Conservation (phyloP, 2,113 vertebrate species). For the Tragulus kanchil region DNA sequence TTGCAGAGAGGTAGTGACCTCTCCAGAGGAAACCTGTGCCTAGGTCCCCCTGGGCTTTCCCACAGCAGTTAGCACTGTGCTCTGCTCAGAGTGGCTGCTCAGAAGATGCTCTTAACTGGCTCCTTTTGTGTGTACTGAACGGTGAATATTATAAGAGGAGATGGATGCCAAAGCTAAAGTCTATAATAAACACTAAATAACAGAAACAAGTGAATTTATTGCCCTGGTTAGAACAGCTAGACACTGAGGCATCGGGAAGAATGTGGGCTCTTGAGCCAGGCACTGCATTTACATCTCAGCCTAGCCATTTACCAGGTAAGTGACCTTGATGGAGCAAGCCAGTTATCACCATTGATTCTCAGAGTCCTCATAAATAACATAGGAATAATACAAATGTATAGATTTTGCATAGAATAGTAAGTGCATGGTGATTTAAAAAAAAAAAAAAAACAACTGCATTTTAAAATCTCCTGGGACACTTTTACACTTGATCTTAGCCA, state of each 20-base stretch:
- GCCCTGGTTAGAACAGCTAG: conserved; percentile 8
- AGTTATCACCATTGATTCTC: background rate
- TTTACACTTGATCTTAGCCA: background rate
- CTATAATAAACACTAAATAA: conserved; percentile 38
- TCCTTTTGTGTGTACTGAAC: background rate
- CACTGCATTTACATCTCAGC: background rate
- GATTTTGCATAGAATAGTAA: conserved; percentile 69
- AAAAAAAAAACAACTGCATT: background rate
- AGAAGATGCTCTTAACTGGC: background rate
- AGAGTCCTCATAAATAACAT: conserved; percentile 65
- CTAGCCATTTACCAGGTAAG: conserved; percentile 27
- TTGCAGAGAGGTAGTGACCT: background rate
- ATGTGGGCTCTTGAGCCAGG: conserved; percentile 27
- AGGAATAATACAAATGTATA: conserved; percentile 57
- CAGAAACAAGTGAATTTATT: conserved; percentile 50
- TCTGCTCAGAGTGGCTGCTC: background rate
- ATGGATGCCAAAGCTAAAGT: background rate
- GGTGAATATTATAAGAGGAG: background rate
- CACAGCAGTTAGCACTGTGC: background rate
- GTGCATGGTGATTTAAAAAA: conserved; percentile 21
- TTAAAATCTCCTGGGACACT: conserved; percentile 44
- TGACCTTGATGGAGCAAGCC: conserved; percentile 41
- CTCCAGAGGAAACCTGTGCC: background rate
- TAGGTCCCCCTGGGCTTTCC: background rate
- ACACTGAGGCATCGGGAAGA: background rate